These are phyloP conservation scores for Pagrus major DNA, from an alignment of 2,113 vertebrate species.

Conservation along the genomic window DNA sequence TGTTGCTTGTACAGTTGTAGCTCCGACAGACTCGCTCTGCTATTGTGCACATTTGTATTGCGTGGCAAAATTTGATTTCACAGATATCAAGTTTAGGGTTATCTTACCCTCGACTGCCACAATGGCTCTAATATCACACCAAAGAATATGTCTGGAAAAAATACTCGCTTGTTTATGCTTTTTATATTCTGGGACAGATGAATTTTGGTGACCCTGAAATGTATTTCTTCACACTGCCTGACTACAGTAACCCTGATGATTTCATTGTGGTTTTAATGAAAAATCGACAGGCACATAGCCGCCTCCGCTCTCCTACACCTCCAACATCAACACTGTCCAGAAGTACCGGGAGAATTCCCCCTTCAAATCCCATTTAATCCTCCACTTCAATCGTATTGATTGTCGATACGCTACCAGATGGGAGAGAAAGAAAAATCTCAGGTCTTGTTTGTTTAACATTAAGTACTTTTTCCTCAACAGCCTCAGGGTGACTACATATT, in stretches of 20 bases:
- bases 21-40: constrained; percentile 8
- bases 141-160: constrained; percentile 23
- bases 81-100: constrained; percentile 30
- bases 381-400: constrained; percentile 27
- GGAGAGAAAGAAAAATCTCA: neutral
- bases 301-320: neutral
- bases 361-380: constrained; percentile 37
- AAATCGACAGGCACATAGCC: neutral
- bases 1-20: constrained; percentile 1
- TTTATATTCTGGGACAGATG: constrained; percentile 26
- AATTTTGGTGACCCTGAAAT: constrained; percentile 8
- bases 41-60: constrained; percentile 37
- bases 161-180: neutral
- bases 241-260: neutral
- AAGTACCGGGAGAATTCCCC: constrained; percentile 29
- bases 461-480: neutral
- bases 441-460: constrained; percentile 31
- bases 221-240: neutral
- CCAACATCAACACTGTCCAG: neutral
- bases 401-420: constrained; percentile 10
- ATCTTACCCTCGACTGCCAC: neutral
- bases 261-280: constrained; percentile 16
- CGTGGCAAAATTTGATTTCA: constrained; percentile 16
- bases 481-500: neutral
- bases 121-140: constrained; percentile 34